Conservation (phyloP, 2,888 invertebrate species). For the Hyppa rectilinea region DNA sequence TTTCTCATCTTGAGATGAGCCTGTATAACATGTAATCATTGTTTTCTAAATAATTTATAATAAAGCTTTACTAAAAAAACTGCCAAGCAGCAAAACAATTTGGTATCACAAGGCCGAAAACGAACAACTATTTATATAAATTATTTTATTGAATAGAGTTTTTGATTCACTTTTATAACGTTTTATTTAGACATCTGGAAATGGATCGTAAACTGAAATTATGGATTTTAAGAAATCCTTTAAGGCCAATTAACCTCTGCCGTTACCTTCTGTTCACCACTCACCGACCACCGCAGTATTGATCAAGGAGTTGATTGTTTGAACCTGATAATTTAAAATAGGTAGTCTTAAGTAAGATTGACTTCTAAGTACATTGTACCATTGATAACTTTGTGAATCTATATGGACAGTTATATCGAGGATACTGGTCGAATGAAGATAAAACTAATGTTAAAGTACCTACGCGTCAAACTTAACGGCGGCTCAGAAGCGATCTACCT, state of each 20-base stretch:
- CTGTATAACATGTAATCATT: slow-evolving; percentile 9
- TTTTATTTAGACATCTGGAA: slow-evolving; percentile 1
- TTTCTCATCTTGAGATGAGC: slow-evolving; percentile 32
- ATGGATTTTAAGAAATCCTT: background rate
- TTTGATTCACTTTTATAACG: slow-evolving; percentile 4
- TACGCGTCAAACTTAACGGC: no score
- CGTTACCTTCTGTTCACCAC: no score
- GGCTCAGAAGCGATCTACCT: no score
- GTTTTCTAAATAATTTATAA: slow-evolving; percentile 1
- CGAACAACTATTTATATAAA: slow-evolving; percentile 15
- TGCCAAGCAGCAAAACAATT: slow-evolving; percentile 70
- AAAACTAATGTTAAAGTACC: slow-evolving; percentile 13
- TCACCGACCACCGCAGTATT: no score
- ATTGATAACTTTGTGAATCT: slow-evolving; percentile 21
- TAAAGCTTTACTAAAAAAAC: slow-evolving; percentile 56
- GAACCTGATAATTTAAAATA: slow-evolving; percentile 11
- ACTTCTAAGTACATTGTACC: background rate
- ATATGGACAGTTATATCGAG: slow-evolving; percentile 38
- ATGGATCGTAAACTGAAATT: slow-evolving; percentile 26
- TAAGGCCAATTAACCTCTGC: background rate
- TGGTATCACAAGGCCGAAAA: slow-evolving; percentile 58
- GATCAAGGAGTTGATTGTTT: slow-evolving; percentile 15
- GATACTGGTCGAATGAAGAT: slow-evolving; percentile 28
- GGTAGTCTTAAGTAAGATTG: background rate
- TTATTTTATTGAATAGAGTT: slow-evolving; percentile 9